These are phyloP conservation scores for Anagyrus pseudococci DNA, from an alignment of 2,888 invertebrate genomes.

Conservation along the genomic window DNA sequence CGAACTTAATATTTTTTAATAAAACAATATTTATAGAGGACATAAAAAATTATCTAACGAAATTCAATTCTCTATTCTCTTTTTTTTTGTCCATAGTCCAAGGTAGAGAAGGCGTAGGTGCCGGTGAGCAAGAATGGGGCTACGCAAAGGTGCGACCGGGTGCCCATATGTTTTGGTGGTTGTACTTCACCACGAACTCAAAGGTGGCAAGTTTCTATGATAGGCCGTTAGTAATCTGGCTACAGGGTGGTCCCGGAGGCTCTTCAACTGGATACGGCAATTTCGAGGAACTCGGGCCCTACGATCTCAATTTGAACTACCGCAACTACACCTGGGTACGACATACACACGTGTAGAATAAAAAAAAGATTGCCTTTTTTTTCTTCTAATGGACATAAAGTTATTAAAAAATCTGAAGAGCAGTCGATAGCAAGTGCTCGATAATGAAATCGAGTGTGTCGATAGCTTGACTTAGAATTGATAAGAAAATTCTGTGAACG, in stretches of 20 bases:
- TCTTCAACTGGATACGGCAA: conserved; percentile 87
- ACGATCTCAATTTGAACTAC: conserved; percentile 71
- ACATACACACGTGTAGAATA: too few relatives aligned
- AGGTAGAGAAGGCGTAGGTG: conserved; percentile 63
- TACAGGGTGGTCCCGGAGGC: conserved; percentile 87
- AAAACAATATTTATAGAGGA: background rate
- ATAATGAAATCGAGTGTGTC: background rate
- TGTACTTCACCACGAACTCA: conserved; percentile 67
- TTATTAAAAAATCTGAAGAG: background rate
- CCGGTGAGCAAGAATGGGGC: conserved; percentile 75
- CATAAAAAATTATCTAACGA: background rate
- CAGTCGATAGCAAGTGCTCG: background rate
- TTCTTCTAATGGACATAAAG: background rate
- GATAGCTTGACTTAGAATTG: background rate
- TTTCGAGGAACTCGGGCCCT: conserved; percentile 82
- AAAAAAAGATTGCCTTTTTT: too few relatives aligned
- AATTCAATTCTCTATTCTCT: background rate
- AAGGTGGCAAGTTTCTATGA: conserved; percentile 52
- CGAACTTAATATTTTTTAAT: background rate
- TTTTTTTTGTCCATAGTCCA: conserved; percentile 20
- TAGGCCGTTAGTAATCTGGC: conserved; percentile 83
- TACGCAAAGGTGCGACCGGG: conserved; percentile 75
- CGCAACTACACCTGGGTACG: conserved; percentile 80
- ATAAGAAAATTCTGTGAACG: background rate
- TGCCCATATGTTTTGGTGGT: conserved; percentile 88